Evolutionary conservation across 2,888 invertebrate species (phyloP).

Genomic region (Sclerodermus sp.): DNA sequence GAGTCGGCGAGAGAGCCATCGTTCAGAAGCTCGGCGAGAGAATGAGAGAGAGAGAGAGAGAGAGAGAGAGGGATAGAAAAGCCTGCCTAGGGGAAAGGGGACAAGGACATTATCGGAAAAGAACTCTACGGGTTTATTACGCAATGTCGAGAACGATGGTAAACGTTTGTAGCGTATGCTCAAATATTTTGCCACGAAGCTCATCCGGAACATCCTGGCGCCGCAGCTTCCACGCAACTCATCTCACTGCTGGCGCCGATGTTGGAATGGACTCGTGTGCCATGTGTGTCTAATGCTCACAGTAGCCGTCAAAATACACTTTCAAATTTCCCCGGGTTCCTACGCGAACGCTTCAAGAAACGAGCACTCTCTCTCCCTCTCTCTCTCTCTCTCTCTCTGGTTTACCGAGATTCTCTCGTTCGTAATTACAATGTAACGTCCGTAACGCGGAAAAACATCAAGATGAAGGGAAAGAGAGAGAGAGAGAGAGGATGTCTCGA

Average conservation of each 20-base stretch:
- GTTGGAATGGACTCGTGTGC: conserved; percentile 14
- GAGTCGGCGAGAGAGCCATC: neutral
- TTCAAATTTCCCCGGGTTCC: too few relatives aligned
- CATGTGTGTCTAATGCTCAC: neutral
- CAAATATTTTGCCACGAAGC: conserved; percentile 37
- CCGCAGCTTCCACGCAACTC: neutral
- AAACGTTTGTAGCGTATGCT: conserved; percentile 39
- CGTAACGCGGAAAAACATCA: too few relatives aligned
- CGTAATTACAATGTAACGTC: too few relatives aligned
- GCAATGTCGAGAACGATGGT: conserved; percentile 28
- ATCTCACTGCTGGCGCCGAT: conserved; percentile 4
- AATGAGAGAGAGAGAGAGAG: too few relatives aligned
- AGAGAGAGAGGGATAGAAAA: conserved; percentile 6
- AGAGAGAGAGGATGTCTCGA: too few relatives aligned
- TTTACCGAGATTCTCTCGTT: too few relatives aligned
- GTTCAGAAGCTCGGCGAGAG: too few relatives aligned
- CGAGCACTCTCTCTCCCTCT: too few relatives aligned
- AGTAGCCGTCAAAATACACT: neutral
- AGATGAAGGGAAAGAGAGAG: too few relatives aligned
- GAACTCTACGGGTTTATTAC: conserved; percentile 43
- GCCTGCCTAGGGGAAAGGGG: conserved; percentile 14
- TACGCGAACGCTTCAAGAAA: too few relatives aligned
- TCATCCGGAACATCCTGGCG: conserved; percentile 2
- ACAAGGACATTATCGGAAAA: conserved; percentile 40
- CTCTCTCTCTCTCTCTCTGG: too few relatives aligned